phyloP scores from a whole-genome alignment of 2,888 invertebrate species.

The Mactromeris polynyma region DNA sequence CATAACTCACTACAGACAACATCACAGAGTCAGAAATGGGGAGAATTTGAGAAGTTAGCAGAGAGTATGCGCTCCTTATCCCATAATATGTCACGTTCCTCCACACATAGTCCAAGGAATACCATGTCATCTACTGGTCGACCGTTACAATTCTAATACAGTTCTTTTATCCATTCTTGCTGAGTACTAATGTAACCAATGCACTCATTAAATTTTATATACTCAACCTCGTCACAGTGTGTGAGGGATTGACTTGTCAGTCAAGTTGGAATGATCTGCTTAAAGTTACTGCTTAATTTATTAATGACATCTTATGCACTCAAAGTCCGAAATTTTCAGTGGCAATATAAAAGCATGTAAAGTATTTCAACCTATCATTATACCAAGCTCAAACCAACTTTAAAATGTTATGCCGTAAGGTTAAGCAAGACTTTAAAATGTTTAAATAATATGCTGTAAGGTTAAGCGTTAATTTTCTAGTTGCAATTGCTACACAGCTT shows the following conservation, averaged over 20 bases:
- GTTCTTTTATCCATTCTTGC: neutral
- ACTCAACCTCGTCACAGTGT: neutral
- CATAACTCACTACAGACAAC: constrained; percentile 76
- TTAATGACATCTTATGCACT: too few relatives aligned
- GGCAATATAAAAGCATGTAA: too few relatives aligned
- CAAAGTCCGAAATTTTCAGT: too few relatives aligned
- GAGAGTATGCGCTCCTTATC: constrained; percentile 86
- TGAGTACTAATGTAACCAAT: neutral
- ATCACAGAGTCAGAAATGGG: constrained; percentile 86
- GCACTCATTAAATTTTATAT: neutral
- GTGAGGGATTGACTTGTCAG: neutral
- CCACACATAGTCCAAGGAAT: constrained; percentile 45
- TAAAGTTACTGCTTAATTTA: too few relatives aligned
- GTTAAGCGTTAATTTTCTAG: too few relatives aligned
- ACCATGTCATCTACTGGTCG: constrained; percentile 26
- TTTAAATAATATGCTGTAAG: too few relatives aligned
- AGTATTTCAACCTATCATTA: too few relatives aligned
- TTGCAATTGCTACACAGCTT: too few relatives aligned
- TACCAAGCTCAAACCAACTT: too few relatives aligned
- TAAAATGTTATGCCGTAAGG: too few relatives aligned
- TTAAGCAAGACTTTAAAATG: too few relatives aligned
- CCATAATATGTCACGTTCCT: constrained; percentile 77
- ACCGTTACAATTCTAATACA: constrained; percentile 53
- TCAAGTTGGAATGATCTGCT: too few relatives aligned
- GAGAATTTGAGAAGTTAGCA: constrained; percentile 86